Evolutionary conservation across 2,888 invertebrate species (phyloP).

Genomic region (Cerastoderma edule): DNA sequence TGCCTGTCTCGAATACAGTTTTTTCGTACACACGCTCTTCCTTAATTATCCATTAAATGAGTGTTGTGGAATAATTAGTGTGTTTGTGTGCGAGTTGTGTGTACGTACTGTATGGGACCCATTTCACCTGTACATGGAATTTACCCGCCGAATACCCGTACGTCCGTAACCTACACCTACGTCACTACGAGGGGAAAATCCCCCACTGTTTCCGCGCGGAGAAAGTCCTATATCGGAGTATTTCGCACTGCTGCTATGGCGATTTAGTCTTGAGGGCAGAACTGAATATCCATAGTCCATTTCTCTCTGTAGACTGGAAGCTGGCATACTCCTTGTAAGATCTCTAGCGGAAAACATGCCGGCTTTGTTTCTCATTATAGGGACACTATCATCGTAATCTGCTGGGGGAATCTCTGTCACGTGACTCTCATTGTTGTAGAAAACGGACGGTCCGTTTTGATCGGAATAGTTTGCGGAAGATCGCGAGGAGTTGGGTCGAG

Average conservation of each 20-base stretch:
- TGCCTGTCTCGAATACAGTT: conserved; percentile 3
- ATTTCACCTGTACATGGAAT: conserved; percentile 71
- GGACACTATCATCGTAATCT: conserved; percentile 63
- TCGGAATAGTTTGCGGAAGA: conserved; percentile 61
- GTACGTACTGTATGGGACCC: no score
- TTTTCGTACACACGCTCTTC: background rate
- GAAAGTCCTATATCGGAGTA: conserved; percentile 42
- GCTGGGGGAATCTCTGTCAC: conserved; percentile 65
- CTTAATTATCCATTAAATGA: conserved; percentile 20
- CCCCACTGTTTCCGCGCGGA: conserved; percentile 52
- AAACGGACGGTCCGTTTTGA: conserved; percentile 48
- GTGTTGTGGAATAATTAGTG: no score
- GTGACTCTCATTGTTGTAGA: conserved; percentile 40
- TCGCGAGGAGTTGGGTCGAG: conserved; percentile 65
- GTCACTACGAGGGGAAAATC: conserved; percentile 19
- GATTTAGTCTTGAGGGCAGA: conserved; percentile 43
- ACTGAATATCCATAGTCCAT: conserved; percentile 52
- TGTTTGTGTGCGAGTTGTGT: no score
- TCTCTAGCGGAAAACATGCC: conserved; percentile 37
- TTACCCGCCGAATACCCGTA: conserved; percentile 59
- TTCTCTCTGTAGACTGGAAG: conserved; percentile 37
- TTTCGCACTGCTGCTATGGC: conserved; percentile 42
- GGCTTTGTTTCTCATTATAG: conserved; percentile 53
- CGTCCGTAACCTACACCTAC: conserved; percentile 29
- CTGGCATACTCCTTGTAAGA: conserved; percentile 52